Base-by-base conservation (phyloP, 23 tunicate species). In the Styela clava region DNA sequence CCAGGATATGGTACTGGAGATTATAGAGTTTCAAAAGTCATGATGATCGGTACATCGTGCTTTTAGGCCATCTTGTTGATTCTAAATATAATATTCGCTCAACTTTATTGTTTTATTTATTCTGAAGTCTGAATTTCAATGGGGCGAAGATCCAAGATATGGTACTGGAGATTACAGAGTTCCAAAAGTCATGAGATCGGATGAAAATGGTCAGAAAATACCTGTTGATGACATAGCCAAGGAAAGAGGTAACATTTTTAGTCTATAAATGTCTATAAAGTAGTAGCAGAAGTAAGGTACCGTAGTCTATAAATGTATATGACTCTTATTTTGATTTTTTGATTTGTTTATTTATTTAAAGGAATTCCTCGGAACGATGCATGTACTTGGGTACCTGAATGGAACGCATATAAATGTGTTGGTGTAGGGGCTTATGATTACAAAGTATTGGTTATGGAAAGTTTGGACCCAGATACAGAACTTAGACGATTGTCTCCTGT, bases 81-180 rank as follows among this genome's bases (percentile, higher is more conserved):
- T n/a, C n/a, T n/a, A n/a, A n/a, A n/a, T n/a, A n/a, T n/a, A n/a
- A n/a, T n/a, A n/a, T n/a, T n/a, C n/a, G n/a, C n/a, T n/a, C n/a
- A n/a, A n/a, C n/a, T n/a, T n/a, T n/a, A n/a, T n/a, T n/a, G n/a
- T n/a, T n/a, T n/a, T n/a, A n/a, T n/a, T n/a, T n/a, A n/a, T n/a
- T n/a, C n/a, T n/a, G n/a, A n/a, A 96, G 97, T 86, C 99, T 77
- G 97, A 82, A n/a, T 91, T 52, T 84, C 94, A 67, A n/a, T 96
- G 99, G 99, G 96, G 84, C 25, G 95, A 79, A 51, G 61, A 64
- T 62, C 52, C 61, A 7, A 31, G 61, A 67, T 78, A 88, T 30
- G 99, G 99, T 31, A 85, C 91, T 12, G 99, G 99, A 56, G 99
- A 96, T 74, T 96, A 91, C 79, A 61, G 99, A 35, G 87, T 96